Conservation (phyloP, 30 jellyfish, hydroid and myxozoan genomes). For the Calvadosia cruxmelitensis region DNA sequence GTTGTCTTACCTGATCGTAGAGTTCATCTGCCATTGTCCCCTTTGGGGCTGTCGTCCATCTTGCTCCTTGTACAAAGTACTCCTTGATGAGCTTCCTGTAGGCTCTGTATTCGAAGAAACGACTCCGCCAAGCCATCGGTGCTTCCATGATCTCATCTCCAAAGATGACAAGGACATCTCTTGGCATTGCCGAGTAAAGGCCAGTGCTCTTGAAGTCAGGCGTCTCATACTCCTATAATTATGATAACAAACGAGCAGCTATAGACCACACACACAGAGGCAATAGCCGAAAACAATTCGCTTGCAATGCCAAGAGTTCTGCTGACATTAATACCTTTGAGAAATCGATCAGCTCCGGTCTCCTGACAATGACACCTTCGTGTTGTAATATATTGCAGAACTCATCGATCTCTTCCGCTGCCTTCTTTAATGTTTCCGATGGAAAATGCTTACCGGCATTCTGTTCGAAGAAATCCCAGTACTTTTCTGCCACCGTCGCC, state of each 20-base stretch:
- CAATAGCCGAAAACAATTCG: too few species aligned
- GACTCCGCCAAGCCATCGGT: constrained; percentile 92
- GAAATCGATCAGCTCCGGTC: not conserved
- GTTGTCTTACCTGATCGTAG: constrained; percentile 67
- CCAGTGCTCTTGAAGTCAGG: constrained; percentile 79
- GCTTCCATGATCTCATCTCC: constrained; percentile 83
- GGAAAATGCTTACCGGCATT: not conserved
- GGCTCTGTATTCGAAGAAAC: constrained; percentile 83
- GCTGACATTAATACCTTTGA: not conserved
- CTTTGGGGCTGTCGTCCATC: constrained; percentile 89
- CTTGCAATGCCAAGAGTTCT: too few species aligned
- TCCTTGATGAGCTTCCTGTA: constrained; percentile 59
- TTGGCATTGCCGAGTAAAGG: constrained; percentile 83
- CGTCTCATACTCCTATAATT: constrained; percentile 34
- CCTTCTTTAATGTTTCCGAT: not conserved
- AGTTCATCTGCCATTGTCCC: constrained; percentile 69
- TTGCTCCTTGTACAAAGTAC: constrained; percentile 67
- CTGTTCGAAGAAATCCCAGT: not conserved
- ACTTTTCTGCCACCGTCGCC: not conserved
- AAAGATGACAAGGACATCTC: constrained; percentile 52
- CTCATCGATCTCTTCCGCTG: not conserved
- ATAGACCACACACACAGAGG: too few species aligned
- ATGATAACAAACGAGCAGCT: too few species aligned
- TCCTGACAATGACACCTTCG: not conserved
- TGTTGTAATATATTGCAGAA: not conserved